Percentiles rank a stretch among this genome's conserved stretches.
phyloP scores from a whole-genome alignment of 2,797 vertebrate species.

The Crocodylus rhombifer region DNA sequence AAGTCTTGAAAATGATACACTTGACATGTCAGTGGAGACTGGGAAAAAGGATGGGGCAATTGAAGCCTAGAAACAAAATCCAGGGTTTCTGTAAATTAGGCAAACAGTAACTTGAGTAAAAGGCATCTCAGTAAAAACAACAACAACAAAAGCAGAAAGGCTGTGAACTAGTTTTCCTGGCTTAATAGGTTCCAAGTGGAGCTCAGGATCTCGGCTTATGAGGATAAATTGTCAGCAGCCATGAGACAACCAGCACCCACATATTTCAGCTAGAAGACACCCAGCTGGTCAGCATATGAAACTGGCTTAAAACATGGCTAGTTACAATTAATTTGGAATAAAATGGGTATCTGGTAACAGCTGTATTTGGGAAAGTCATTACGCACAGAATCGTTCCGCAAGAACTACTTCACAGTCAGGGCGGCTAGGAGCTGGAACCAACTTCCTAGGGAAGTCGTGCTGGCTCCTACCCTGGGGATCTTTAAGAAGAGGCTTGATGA shows the following conservation, averaged over 20 bases:
- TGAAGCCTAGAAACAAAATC: slow-evolving; percentile 23
- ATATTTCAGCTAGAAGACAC: rapidly evolving
- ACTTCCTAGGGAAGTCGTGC: no score
- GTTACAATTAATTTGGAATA: background rate
- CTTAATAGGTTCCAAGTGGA: background rate
- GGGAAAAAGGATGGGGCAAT: slow-evolving; percentile 29
- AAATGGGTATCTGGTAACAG: background rate
- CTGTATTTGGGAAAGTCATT: background rate
- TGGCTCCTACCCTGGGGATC: no score
- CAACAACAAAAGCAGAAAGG: background rate
- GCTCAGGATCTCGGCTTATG: background rate
- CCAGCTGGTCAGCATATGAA: background rate
- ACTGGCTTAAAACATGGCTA: background rate
- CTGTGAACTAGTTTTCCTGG: no score
- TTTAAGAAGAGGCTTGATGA: no score
- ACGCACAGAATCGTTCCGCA: background rate
- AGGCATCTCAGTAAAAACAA: background rate
- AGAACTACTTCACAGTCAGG: no score
- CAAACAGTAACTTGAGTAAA: background rate
- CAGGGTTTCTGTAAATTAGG: background rate
- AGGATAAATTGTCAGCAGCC: background rate
- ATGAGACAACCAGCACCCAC: background rate
- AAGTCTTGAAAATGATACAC: slow-evolving; percentile 44
- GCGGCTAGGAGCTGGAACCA: no score
- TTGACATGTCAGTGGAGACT: slow-evolving; percentile 24